Evolutionary conservation across 2,888 invertebrate species (phyloP).

Genomic region (Slavum lentiscoides): DNA sequence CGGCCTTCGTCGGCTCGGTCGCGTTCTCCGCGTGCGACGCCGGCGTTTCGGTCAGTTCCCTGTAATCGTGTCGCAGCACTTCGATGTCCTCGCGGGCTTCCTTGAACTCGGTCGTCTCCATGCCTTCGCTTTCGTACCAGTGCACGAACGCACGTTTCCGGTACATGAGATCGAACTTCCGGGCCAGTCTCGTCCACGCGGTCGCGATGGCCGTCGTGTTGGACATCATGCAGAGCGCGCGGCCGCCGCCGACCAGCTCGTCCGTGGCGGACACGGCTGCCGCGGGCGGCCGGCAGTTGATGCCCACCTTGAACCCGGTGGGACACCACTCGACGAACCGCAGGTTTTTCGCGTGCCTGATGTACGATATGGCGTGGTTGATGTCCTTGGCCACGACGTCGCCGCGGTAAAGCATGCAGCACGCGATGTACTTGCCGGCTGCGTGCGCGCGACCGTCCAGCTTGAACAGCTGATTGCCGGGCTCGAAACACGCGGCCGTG

Average conservation of each 20-base stretch:
- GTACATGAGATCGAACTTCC: conserved; percentile 61
- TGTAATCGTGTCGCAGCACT: conserved; percentile 48
- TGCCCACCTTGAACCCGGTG: conserved; percentile 66
- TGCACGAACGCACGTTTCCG: conserved; percentile 58
- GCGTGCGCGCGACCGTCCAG: conserved; percentile 55
- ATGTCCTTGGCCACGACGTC: conserved; percentile 90
- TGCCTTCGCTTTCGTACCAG: conserved; percentile 54
- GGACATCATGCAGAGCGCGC: conserved; percentile 67
- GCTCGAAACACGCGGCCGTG: conserved; percentile 53
- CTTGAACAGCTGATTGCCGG: conserved; percentile 50
- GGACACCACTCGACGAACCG: conserved; percentile 96
- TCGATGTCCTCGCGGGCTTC: conserved; percentile 53
- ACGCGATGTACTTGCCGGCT: conserved; percentile 86
- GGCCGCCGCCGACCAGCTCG: conserved; percentile 41
- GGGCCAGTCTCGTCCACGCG: conserved; percentile 69
- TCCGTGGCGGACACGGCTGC: conserved; percentile 64
- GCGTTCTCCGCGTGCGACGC: neutral
- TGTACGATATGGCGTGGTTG: conserved; percentile 78
- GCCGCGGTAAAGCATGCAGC: conserved; percentile 82
- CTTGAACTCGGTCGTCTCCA: conserved; percentile 54
- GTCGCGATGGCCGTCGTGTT: conserved; percentile 91
- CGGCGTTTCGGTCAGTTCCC: conserved; percentile 21
- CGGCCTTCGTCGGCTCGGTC: no score
- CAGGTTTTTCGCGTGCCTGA: conserved; percentile 72
- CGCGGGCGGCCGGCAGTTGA: conserved; percentile 73